Evolutionary conservation across 2,113 vertebrate genomes (phyloP).

Genomic region (Halcyon senegalensis): DNA sequence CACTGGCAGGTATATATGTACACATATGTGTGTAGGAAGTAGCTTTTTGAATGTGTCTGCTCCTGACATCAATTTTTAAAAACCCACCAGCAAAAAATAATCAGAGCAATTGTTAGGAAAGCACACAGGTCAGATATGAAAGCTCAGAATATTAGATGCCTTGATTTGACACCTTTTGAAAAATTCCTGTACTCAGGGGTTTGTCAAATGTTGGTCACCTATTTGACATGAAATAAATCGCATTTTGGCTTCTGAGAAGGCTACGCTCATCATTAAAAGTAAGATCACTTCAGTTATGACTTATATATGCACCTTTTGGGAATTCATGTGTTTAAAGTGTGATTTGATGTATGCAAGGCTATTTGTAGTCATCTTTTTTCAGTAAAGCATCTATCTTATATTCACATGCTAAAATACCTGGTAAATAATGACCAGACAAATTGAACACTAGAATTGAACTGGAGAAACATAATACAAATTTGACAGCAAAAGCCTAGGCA

Average conservation of each 20-base stretch:
- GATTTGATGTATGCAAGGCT: not conserved
- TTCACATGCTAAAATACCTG: not conserved
- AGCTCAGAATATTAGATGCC: not conserved
- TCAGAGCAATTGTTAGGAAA: not conserved
- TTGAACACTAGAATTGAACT: not conserved
- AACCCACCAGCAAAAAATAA: not conserved
- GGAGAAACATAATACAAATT: not conserved
- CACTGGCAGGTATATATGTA: fast-evolving
- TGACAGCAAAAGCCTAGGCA: not conserved
- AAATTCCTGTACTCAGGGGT: not conserved
- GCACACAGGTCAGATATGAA: not conserved
- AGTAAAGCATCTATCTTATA: not conserved
- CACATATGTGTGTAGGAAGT: fast-evolving
- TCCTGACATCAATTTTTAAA: not conserved
- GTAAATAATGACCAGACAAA: slow-evolving; percentile 21
- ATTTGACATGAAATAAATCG: slow-evolving; percentile 34
- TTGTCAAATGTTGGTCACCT: not conserved
- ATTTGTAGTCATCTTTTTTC: not conserved
- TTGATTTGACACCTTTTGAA: not conserved
- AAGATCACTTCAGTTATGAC: not conserved
- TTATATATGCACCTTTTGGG: not conserved
- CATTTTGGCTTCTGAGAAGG: not conserved
- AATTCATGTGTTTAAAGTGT: not conserved
- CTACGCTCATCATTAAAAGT: not conserved
- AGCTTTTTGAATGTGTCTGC: not conserved